Conservation (phyloP, 2,113 vertebrate genomes). For the Urocitellus parryii region DNA sequence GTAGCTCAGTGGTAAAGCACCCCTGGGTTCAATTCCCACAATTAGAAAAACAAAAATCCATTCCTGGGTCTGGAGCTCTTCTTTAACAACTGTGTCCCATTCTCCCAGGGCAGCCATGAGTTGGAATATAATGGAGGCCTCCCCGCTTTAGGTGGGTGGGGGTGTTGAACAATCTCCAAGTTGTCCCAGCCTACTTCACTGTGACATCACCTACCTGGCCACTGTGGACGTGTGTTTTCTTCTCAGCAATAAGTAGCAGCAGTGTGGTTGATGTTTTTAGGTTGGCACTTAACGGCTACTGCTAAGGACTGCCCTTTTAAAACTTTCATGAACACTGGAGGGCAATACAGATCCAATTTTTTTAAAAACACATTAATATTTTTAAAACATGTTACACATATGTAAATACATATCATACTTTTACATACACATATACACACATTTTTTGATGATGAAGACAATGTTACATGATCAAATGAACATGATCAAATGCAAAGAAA, state of each 20-base stretch:
- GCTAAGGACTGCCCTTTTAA: background rate
- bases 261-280: background rate
- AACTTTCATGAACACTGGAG: slow-evolving; percentile 29
- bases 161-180: background rate
- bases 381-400: background rate
- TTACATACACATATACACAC: background rate
- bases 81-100: background rate
- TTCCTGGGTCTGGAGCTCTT: background rate
- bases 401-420: background rate
- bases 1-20: too few species aligned
- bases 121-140: background rate
- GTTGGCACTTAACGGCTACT: background rate
- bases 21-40: too few species aligned
- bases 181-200: background rate
- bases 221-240: background rate
- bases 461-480: background rate
- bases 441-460: background rate
- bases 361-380: background rate
- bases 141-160: background rate
- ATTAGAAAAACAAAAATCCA: too few species aligned
- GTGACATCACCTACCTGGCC: background rate
- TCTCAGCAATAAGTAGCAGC: background rate
- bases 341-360: background rate
- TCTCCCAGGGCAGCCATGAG: background rate
- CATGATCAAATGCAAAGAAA: background rate